These are phyloP conservation scores for Vireo altiloquus DNA, from an alignment of 2,113 vertebrate genomes.

Conservation along the genomic window DNA sequence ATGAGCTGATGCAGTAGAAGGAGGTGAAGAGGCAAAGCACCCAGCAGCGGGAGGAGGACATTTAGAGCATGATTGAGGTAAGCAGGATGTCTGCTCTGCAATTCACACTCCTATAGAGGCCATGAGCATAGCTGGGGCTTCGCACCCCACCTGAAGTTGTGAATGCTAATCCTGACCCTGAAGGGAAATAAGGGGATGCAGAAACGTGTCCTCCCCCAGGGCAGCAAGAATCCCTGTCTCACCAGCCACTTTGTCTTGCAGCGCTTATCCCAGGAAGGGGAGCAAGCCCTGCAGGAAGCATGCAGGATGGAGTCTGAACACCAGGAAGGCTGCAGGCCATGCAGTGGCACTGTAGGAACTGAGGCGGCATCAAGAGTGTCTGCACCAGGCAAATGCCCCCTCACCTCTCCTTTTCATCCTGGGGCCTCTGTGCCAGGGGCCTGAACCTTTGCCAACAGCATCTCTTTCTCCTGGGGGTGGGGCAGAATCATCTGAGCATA, in stretches of 20 bases:
- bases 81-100: rapidly evolving
- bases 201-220: background rate
- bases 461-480: background rate
- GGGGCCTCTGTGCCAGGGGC: background rate
- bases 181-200: background rate
- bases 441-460: background rate
- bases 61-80: conserved; percentile 83
- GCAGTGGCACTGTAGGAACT: conserved; percentile 74
- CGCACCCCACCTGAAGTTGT: background rate
- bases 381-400: conserved; percentile 71
- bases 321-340: conserved; percentile 71
- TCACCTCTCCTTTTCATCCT: background rate
- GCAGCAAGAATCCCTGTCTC: background rate
- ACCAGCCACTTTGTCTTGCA: background rate
- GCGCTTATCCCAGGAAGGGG: conserved; percentile 78
- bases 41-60: conserved; percentile 73
- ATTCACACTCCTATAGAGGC: background rate
- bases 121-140: background rate
- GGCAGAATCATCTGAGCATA: conserved; percentile 74
- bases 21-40: conserved; percentile 31
- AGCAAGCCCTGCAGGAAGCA: conserved; percentile 72
- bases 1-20: conserved; percentile 76
- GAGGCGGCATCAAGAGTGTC: conserved; percentile 74
- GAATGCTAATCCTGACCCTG: background rate
- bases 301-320: conserved; percentile 73